Evolutionary conservation across 1,140 invertebrate genomes (phyloP).

Genomic region (Lasaia peninsularis): DNA sequence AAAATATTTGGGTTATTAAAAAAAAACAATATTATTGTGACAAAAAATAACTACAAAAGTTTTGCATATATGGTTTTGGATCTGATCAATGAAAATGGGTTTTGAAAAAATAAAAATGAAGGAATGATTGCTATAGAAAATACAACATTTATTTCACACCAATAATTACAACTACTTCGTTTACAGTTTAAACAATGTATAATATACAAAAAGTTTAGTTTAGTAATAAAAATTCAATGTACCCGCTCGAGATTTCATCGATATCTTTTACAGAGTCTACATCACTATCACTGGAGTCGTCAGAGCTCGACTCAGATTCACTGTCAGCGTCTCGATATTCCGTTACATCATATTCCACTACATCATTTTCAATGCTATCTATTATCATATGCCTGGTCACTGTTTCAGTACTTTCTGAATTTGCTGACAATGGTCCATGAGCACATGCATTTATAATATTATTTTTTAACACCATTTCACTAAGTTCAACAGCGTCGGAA

Average conservation of each 20-base stretch:
- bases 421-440: constrained; percentile 58
- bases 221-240: constrained; percentile 20
- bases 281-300: constrained; percentile 65
- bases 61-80: too few relatives aligned
- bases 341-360: constrained; percentile 62
- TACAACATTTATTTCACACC: too few relatives aligned
- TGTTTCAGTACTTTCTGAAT: constrained; percentile 32
- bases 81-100: too few relatives aligned
- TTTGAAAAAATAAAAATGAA: too few relatives aligned
- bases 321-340: constrained; percentile 59
- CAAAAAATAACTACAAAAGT: too few relatives aligned
- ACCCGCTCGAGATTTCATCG: constrained; percentile 63
- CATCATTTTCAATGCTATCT: constrained; percentile 53
- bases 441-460: constrained; percentile 73
- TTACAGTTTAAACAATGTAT: too few relatives aligned
- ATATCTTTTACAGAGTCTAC: constrained; percentile 63
- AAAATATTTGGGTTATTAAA: too few relatives aligned
- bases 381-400: constrained; percentile 63
- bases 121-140: too few relatives aligned
- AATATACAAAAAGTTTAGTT: background rate
- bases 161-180: too few relatives aligned
- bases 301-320: constrained; percentile 49
- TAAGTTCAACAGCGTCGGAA: constrained; percentile 58
- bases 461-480: constrained; percentile 72
- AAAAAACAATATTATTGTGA: too few relatives aligned